Evolutionary conservation across 2,113 vertebrate genomes (phyloP).

Genomic region (Coptodon bakossiorum): DNA sequence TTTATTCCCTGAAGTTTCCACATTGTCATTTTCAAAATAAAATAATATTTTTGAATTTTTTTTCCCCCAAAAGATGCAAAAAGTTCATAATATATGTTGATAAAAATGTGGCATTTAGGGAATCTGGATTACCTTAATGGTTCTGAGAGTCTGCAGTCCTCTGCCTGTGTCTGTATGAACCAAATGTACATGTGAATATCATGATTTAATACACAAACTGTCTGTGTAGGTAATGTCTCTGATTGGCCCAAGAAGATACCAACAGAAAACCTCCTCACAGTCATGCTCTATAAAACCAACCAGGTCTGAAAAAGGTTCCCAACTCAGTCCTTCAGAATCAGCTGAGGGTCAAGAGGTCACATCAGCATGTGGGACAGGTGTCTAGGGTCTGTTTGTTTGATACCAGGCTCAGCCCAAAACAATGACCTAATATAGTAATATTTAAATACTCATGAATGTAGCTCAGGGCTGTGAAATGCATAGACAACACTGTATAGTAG

Average conservation of each 20-base stretch:
- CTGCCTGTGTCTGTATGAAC: conserved; percentile 79
- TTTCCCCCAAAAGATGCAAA: neutral
- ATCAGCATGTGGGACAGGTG: neutral
- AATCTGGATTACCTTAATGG: conserved; percentile 69
- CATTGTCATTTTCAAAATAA: neutral
- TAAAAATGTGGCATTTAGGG: neutral
- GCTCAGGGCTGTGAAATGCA: neutral
- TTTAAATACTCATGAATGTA: neutral
- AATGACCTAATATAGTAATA: neutral
- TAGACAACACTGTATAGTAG: neutral
- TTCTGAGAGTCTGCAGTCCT: conserved; percentile 79
- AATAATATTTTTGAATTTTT: neutral
- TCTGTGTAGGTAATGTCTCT: neutral
- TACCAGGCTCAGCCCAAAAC: neutral
- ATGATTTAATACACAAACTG: neutral
- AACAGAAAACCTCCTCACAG: neutral
- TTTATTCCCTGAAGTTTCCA: neutral
- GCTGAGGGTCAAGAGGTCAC: neutral
- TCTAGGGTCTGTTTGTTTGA: neutral
- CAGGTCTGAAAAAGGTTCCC: neutral
- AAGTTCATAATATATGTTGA: fast-evolving
- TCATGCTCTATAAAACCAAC: neutral
- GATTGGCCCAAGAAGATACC: neutral
- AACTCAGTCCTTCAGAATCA: neutral
- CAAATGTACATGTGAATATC: neutral